Evolutionary conservation across 2,888 invertebrate genomes (phyloP), one percentile per base, ranked within the genome.

Genomic region (Andrena fulva): DNA sequence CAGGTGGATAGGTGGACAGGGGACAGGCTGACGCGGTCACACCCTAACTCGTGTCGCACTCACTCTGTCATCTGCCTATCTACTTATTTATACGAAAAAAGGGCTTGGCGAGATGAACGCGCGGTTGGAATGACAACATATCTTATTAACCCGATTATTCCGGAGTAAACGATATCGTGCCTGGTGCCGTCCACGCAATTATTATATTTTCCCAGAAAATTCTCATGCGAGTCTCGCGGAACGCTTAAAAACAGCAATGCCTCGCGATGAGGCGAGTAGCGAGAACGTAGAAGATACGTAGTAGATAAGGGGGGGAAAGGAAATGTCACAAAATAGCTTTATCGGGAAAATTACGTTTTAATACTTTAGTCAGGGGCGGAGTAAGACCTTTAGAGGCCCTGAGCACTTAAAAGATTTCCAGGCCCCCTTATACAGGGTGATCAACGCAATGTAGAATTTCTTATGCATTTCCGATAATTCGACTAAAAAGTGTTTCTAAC

Each of bases 41-140:
- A 48, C 77, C 62, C 77, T 66, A 35, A 12, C 10, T 35, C 33
- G 27, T 7, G 20, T 64, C 24, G 62, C 29, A 33, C 60, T 20
- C 35, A 7, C 64, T 24, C 62, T 2, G 50, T 29, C 66, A 48
- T 24, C n/a, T 62, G 8, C 33, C 16, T 31, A 35, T 35, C 48
- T 59, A 56, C 16, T n/a, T 35, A 66, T 60, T 29, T 52, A 63
- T 69, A 64, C 20, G 7, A 62, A 63, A 80, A 78, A 64, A 63
- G 68, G 84, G 84, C 80, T 84, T 84, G 84, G 85, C 74, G 2
- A 63, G 52, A 62, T 2, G 67, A 27, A 52, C 56, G 64, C 33
- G 6, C 20, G 52, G n/a, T 63, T 42, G 24, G 48, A 42, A 24
- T 20, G 27, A 56, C 12, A 6, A 64, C 54, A 33, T 10, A 52